A percentile compares a stretch with the other conserved stretches of the same genome.
phyloP scores from a whole-genome alignment of 2,797 vertebrate species.

The Gymnodraco acuticeps region DNA sequence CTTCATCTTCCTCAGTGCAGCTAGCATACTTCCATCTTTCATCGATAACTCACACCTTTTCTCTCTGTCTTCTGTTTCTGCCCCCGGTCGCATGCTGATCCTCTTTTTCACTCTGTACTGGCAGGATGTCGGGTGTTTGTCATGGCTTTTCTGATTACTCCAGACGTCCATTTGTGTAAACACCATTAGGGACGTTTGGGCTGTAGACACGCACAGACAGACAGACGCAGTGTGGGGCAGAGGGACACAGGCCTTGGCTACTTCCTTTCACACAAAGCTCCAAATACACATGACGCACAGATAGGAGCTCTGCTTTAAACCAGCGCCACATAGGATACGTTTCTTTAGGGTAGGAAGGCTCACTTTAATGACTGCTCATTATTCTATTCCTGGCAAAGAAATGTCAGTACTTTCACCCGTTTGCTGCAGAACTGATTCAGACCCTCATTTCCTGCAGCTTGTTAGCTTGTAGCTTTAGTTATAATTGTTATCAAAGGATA shows the following conservation, averaged over 20 bases:
- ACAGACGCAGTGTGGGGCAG: slow-evolving; percentile 33
- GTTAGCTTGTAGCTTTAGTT: background rate
- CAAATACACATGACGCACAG: slow-evolving; percentile 24
- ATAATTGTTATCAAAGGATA: slow-evolving; percentile 1
- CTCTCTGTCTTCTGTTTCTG: slow-evolving; percentile 1
- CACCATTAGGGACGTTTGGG: slow-evolving; percentile 60
- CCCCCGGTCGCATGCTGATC: slow-evolving; percentile 17
- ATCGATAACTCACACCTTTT: background rate
- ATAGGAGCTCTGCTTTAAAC: slow-evolving; percentile 22
- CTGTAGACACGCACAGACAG: slow-evolving; percentile 45
- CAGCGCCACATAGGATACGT: slow-evolving; percentile 9
- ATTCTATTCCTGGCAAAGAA: slow-evolving; percentile 16
- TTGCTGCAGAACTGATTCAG: slow-evolving; percentile 17
- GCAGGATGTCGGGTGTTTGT: slow-evolving; percentile 64
- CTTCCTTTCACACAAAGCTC: slow-evolving; percentile 54
- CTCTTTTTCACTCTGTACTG: slow-evolving; percentile 17
- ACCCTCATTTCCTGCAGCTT: slow-evolving; percentile 4
- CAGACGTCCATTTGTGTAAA: slow-evolving; percentile 75
- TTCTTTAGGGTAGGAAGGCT: slow-evolving; percentile 5
- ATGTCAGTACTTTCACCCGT: slow-evolving; percentile 17
- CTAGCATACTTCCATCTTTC: slow-evolving; percentile 2
- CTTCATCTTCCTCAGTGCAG: slow-evolving; percentile 3
- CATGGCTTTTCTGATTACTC: slow-evolving; percentile 61
- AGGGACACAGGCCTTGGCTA: slow-evolving; percentile 37
- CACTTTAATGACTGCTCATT: slow-evolving; percentile 25